phyloP scores from a whole-genome alignment of 2,113 vertebrate genomes.

The Hemiscyllium ocellatum region DNA sequence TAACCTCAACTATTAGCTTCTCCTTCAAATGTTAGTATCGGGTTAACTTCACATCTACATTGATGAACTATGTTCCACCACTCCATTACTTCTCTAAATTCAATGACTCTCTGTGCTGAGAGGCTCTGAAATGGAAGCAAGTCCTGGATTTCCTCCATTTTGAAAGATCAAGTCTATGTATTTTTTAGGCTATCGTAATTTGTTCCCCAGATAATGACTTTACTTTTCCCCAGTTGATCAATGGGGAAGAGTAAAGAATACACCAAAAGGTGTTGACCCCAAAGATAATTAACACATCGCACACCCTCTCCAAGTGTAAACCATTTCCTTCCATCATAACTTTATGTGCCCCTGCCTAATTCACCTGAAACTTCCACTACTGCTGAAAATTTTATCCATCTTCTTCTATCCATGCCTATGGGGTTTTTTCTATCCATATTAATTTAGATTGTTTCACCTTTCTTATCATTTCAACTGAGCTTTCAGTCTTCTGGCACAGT shows the following conservation, averaged over 20 bases:
- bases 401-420: background rate
- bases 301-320: background rate
- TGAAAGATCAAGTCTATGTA: background rate
- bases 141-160: background rate
- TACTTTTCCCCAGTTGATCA: background rate
- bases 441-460: constrained; percentile 22
- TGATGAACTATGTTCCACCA: background rate
- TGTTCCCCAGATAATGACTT: background rate
- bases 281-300: background rate
- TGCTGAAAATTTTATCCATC: background rate
- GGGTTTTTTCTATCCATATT: background rate
- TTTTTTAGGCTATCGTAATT: background rate
- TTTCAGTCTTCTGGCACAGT: background rate
- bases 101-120: background rate
- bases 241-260: background rate
- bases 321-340: background rate
- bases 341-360: background rate
- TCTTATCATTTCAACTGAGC: background rate
- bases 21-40: background rate
- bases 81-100: background rate
- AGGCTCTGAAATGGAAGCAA: background rate
- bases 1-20: background rate
- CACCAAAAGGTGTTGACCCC: background rate
- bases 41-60: background rate
- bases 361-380: background rate